phyloP scores from a whole-genome alignment of 1,140 invertebrate genomes.

The Pygmarrhopalites habei region DNA sequence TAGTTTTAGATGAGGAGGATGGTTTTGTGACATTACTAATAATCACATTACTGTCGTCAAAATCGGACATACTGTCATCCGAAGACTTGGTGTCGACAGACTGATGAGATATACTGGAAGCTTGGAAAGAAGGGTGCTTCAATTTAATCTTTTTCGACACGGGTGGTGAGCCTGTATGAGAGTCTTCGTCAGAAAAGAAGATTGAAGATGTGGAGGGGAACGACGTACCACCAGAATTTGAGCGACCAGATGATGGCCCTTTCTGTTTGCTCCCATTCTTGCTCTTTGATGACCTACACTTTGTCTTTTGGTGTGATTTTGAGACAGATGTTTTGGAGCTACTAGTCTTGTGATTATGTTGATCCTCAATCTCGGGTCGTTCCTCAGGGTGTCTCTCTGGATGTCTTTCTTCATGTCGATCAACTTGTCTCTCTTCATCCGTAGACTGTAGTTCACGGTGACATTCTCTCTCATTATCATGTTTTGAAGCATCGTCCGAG shows the following conservation, averaged over 20 bases:
- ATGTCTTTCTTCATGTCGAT: conserved; percentile 18
- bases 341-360: conserved; percentile 9
- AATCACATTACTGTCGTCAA: conserved; percentile 21
- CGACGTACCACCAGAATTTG: neutral
- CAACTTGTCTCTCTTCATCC: neutral
- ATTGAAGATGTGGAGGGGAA: conserved; percentile 25
- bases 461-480: neutral
- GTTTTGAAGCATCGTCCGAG: conserved; percentile 17
- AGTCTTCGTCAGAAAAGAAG: conserved; percentile 33
- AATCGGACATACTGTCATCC: conserved; percentile 27
- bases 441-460: conserved; percentile 6
- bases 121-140: conserved; percentile 3
- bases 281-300: neutral
- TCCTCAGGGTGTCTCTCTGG: no score
- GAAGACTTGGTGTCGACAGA: conserved; percentile 27
- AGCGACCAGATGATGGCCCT: neutral
- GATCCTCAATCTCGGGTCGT: no score
- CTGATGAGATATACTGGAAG: conserved; percentile 11
- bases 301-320: neutral
- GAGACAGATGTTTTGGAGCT: conserved; percentile 2
- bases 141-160: conserved; percentile 39
- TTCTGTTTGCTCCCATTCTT: conserved; percentile 7
- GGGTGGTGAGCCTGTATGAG: conserved; percentile 23
- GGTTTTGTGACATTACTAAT: conserved; percentile 13
- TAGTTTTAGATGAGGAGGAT: neutral